Percentiles rank a stretch among this genome's conserved stretches.
Conservation (phyloP, 2,113 vertebrate species). For the Rhizomys pruinosus region DNA sequence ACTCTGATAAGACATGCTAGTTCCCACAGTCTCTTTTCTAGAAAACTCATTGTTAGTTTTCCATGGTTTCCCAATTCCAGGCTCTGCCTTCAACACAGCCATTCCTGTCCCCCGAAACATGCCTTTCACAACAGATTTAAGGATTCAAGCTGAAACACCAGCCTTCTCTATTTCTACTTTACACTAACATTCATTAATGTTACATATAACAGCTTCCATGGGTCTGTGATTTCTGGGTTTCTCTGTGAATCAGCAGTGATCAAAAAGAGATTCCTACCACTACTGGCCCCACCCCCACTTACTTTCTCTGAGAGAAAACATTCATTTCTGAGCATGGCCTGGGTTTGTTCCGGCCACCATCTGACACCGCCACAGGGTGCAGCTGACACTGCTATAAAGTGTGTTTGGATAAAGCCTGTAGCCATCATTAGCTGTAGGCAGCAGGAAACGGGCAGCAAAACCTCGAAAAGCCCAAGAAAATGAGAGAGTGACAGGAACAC, state of each 20-base stretch:
- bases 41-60: background rate
- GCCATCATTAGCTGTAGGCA: slow-evolving; percentile 53
- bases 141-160: background rate
- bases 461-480: slow-evolving; percentile 17
- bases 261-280: background rate
- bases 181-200: background rate
- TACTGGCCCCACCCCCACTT: background rate
- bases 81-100: background rate
- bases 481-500: background rate
- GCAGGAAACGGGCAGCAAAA: slow-evolving; percentile 42
- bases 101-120: background rate
- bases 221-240: slow-evolving; percentile 34
- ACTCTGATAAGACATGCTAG: background rate
- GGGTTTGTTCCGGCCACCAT: slow-evolving; percentile 42
- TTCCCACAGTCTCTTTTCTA: background rate
- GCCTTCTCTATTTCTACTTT: background rate
- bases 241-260: slow-evolving; percentile 47
- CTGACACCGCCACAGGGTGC: slow-evolving; percentile 66
- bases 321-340: slow-evolving; percentile 55
- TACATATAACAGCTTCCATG: background rate
- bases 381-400: slow-evolving; percentile 38
- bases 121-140: background rate
- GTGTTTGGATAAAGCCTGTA: slow-evolving; percentile 59
- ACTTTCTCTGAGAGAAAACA: slow-evolving; percentile 50
- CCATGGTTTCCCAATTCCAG: background rate